phyloP scores from a whole-genome alignment of 1,140 invertebrate species.

The Pentalonia nigronervosa region DNA sequence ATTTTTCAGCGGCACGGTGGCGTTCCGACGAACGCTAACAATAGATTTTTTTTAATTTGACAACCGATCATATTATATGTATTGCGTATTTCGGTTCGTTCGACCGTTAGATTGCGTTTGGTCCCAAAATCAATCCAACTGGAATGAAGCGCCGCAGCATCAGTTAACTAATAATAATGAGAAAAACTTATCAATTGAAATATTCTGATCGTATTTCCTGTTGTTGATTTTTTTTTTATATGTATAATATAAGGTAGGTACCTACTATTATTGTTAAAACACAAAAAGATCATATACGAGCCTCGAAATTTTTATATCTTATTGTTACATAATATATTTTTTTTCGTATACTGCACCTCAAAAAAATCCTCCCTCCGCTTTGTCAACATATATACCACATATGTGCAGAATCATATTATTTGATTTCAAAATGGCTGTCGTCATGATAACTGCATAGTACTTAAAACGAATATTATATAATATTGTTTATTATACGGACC shows the following conservation, averaged over 20 bases:
- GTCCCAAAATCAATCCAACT: conserved; percentile 41
- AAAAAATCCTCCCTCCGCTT: too few species aligned
- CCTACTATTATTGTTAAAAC: conserved; percentile 7
- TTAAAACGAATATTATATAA: too few species aligned
- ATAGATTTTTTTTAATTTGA: conserved; percentile 55
- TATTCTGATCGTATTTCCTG: conserved; percentile 41
- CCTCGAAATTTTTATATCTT: not conserved
- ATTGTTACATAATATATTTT: conserved; percentile 39
- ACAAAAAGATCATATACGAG: not conserved
- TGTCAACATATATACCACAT: not conserved
- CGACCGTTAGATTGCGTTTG: conserved; percentile 53
- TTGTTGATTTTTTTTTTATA: conserved; percentile 16
- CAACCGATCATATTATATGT: conserved; percentile 53
- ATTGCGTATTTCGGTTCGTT: conserved; percentile 54
- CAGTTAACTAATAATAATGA: conserved; percentile 36
- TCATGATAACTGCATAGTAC: not conserved
- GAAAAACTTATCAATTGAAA: conserved; percentile 47
- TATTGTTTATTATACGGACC: not conserved
- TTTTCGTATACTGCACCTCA: too few species aligned
- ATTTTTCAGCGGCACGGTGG: conserved; percentile 44
- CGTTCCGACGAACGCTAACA: conserved; percentile 32
- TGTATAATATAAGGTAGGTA: not conserved
- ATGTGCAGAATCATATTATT: not conserved
- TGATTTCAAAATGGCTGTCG: not conserved
- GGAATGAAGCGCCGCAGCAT: conserved; percentile 51